Evolutionary conservation across 53 echinoderm and acorn worm species (phyloP).

Genomic region (Holothuria leucospilota): DNA sequence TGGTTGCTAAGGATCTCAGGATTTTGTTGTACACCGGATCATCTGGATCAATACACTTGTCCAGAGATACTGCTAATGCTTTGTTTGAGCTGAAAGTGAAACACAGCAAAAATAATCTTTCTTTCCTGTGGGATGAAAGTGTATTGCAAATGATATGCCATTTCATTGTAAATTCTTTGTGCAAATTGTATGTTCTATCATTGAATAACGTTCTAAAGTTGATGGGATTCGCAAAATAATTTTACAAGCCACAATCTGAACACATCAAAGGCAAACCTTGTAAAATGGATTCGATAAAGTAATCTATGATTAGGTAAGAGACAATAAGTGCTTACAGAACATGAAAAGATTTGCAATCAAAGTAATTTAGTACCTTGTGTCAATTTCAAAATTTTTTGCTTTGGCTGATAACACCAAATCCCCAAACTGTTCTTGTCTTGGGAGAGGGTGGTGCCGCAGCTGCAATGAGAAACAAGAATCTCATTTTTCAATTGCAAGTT

Average conservation of each 20-base stretch:
- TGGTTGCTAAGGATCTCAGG: constrained; percentile 93
- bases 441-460: constrained; percentile 96
- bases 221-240: no score
- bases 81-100: constrained; percentile 81
- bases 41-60: constrained; percentile 77
- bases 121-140: neutral
- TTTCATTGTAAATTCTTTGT: no score
- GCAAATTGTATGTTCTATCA: no score
- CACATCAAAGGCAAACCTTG: no score
- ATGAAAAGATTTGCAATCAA: no score
- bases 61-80: constrained; percentile 84
- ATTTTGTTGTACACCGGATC: constrained; percentile 88
- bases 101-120: neutral
- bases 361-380: constrained; percentile 76
- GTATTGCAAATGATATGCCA: no score
- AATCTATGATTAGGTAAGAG: no score
- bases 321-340: no score
- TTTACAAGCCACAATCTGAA: no score
- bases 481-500: no score
- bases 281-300: no score
- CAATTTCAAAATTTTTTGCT: constrained; percentile 81
- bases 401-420: constrained; percentile 84
- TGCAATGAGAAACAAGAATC: constrained; percentile 5
- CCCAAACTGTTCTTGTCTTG: constrained; percentile 96
- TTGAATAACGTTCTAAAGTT: no score